Evolutionary conservation across 2,888 invertebrate genomes (phyloP), one percentile per base, ranked within the genome.

Genomic region (Phengaris arion): DNA sequence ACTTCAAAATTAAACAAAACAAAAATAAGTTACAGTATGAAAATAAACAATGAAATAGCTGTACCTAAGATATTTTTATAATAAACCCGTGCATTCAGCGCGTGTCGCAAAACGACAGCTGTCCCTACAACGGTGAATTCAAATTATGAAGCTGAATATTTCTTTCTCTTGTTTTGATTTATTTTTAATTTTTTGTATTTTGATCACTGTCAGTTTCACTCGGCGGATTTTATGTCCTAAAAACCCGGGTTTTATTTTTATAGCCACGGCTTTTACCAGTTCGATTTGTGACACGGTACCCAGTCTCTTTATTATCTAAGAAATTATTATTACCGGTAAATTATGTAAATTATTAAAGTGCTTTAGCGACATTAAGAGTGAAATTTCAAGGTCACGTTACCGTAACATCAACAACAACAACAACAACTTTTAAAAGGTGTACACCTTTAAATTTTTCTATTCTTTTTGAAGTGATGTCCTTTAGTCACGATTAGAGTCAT

Each of bases 61-160:
- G 72, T 72, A 72, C 54, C 22, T 35, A 0, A 22, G 72, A 72
- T 72, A 72, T 83, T 83, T 84, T 84, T 82, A 79, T 82, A 84
- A 83, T 81, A 84, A 83, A 81, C 78, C 81, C 81, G 73, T 79
- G 77, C 80, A 80, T 79, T 78, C 77, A 76, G 79, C 79, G 78
- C 76, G 79, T 78, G 82, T 79, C 80, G 81, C 82, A 76, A 79
- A 82, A 81, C 86, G 86, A 86, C 87, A 87, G 85, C 86, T 87
- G 87, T 82, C 82, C 82, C 81, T 81, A 78, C 78, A 80, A 79
- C 82, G 80, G 81, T 75, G 82, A 84, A 86, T 85, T 85, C 82
- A 85, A 85, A 87, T 85, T 84, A 86, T 83, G 82, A 81, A 84
- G 80, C 82, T 81, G 80, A 83, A 85, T 84, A 85, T 85, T 85